A percentile compares a stretch with the other conserved stretches of the same genome.
Evolutionary conservation across 2,797 vertebrate species (phyloP).

Genomic region (Buceros bicornis): DNA sequence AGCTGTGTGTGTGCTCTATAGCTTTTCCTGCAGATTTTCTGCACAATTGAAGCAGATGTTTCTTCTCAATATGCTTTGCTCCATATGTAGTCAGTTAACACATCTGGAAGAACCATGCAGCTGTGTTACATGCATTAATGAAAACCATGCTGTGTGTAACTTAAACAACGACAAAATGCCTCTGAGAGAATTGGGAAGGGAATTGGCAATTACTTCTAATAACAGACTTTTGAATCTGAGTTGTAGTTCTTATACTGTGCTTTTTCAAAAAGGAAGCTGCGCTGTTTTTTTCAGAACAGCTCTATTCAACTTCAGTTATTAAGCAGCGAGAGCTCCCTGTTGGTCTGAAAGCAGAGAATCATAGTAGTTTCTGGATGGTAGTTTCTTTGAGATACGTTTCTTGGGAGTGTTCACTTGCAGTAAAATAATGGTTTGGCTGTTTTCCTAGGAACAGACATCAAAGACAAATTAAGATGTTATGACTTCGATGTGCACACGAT

Average conservation of each 20-base stretch:
- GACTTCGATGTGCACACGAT: conserved; percentile 88
- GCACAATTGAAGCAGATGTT: conserved; percentile 21
- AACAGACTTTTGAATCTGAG: background rate
- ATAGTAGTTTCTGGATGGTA: background rate
- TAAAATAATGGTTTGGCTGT: conserved; percentile 45
- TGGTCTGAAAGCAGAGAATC: background rate
- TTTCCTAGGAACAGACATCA: conserved; percentile 92
- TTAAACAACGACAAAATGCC: background rate
- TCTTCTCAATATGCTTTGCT: background rate
- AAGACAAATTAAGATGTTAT: conserved; percentile 92
- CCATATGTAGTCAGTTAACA: background rate
- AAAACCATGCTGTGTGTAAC: background rate
- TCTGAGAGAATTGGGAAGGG: background rate
- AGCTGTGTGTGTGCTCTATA: background rate
- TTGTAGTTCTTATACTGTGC: background rate
- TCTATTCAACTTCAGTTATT: background rate
- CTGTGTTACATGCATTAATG: background rate
- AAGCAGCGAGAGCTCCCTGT: background rate
- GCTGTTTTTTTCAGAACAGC: background rate
- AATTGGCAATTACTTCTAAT: conserved; percentile 16
- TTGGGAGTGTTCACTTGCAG: background rate
- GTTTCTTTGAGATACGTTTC: background rate
- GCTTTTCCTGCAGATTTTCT: background rate
- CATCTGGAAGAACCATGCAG: conserved; percentile 20
- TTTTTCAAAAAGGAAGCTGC: background rate